These are phyloP conservation scores for Heliothis peltigera DNA, from an alignment of 2,888 invertebrate genomes.

Conservation along the genomic window DNA sequence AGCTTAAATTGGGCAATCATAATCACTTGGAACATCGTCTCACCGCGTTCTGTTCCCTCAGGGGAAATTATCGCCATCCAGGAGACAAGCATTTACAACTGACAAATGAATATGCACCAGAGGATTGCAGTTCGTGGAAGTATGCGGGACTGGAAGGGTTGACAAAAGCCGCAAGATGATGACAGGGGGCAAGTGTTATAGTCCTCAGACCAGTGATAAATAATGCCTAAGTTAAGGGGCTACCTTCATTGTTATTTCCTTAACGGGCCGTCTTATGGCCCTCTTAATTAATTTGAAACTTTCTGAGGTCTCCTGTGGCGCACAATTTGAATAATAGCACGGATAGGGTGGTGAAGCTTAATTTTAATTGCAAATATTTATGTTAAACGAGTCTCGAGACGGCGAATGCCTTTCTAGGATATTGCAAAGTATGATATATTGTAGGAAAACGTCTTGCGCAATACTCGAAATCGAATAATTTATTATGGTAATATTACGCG, in stretches of 20 bases:
- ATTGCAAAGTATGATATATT: conserved; percentile 86
- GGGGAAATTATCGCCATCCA: conserved; percentile 63
- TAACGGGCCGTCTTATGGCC: conserved; percentile 89
- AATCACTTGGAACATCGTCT: conserved; percentile 21
- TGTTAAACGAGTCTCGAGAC: conserved; percentile 83
- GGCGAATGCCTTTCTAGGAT: conserved; percentile 73
- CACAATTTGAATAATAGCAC: conserved; percentile 89
- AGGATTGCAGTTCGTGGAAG: conserved; percentile 72
- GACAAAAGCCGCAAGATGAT: conserved; percentile 78
- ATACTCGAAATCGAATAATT: conserved; percentile 65
- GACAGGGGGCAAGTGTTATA: conserved; percentile 78
- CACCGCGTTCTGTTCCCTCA: conserved; percentile 16
- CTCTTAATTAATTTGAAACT: conserved; percentile 90
- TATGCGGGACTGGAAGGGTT: conserved; percentile 71
- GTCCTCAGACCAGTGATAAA: conserved; percentile 84
- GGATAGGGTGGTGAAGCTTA: conserved; percentile 86
- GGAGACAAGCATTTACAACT: conserved; percentile 58
- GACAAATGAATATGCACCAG: conserved; percentile 75
- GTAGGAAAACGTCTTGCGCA: conserved; percentile 68
- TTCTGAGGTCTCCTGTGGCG: conserved; percentile 89
- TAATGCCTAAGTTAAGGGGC: conserved; percentile 81
- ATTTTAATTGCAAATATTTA: conserved; percentile 90
- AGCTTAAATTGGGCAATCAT: conserved; percentile 21
- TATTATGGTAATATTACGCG: conserved; percentile 55
- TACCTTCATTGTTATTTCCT: conserved; percentile 87